phyloP scores from a whole-genome alignment of 2,888 invertebrate species.

The Drosophila nigricruria region DNA sequence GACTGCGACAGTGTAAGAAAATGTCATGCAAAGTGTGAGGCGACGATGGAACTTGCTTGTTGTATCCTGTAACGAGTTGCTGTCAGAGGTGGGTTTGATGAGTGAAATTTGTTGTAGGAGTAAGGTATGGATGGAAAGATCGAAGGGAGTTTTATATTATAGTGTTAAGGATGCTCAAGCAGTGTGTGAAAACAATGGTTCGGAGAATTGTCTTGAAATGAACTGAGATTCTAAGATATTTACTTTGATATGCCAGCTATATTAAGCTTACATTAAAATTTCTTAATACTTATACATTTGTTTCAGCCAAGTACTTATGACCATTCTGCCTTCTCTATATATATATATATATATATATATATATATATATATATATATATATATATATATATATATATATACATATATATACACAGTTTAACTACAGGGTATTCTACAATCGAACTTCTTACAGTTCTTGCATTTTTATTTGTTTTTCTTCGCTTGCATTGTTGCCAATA shows the following conservation, averaged over 20 bases:
- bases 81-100: neutral
- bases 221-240: neutral
- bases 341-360: too few species aligned
- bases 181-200: neutral
- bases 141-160: neutral
- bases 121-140: neutral
- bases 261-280: too few species aligned
- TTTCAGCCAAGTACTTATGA: too few species aligned
- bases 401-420: too few species aligned
- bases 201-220: neutral
- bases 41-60: conserved; percentile 18
- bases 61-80: conserved; percentile 18
- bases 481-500: conserved; percentile 70
- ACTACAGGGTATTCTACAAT: conserved; percentile 19
- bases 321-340: too few species aligned
- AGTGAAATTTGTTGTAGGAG: neutral
- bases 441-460: neutral
- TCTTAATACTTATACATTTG: too few species aligned
- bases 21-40: conserved; percentile 60
- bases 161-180: neutral
- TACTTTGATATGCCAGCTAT: too few species aligned
- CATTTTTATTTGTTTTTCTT: conserved; percentile 23
- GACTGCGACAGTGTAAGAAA: conserved; percentile 36
- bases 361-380: too few species aligned
- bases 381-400: too few species aligned